Evolutionary conservation across 2,113 vertebrate species (phyloP), one percentile per base, ranked within the genome.

Genomic region (Zootoca vivipara): DNA sequence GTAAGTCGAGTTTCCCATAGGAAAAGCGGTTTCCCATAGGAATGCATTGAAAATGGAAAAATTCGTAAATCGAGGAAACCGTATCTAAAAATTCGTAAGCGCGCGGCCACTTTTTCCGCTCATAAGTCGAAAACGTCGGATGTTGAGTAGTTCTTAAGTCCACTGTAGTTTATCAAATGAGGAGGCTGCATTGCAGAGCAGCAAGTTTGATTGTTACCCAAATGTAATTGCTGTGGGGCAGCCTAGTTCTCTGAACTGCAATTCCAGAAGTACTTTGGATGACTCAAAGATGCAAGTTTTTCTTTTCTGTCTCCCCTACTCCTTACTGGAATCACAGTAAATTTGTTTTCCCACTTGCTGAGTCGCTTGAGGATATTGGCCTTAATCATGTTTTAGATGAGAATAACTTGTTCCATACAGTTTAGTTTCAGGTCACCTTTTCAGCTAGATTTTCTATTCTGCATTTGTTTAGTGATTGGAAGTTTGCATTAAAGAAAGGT

Each of bases 281-380:
- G 22, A 74, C 30, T 28, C 4, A 8, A 40, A 70, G 33, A 52
- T 52, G 65, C 18, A 58, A 38, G 33, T 35, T 69, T 82, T 56
- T 46, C n/a, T 85, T 74, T n/a, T 58, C 10, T 78, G 18, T 46
- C 30, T 65, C 40, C n/a, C 72, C 16, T 10, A 42, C 30, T 52
- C 20, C 10, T 52, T 72, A 26, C 33, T 80, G 67, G 67, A 56
- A 69, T 77, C 62, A 78, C 46, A 56, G 64, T 77, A 83, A 77
- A 82, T 69, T 46, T 81, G 72, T 52, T 88, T 88, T 42, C 73
- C 81, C 78, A n/a, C 42, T 78, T 83, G 58, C 40, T 83, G 72
- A 88, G 58, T 88, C 73, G 83, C 79, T 88, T 77, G 80, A 77
- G 62, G 40, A 88, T 30, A 40, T 30, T 88, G 86, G 58, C 56